A percentile compares a stretch with the other conserved stretches of the same genome.
These are phyloP conservation scores for Erethizon dorsatum DNA, from an alignment of 2,797 vertebrate genomes.

Conservation along the genomic window DNA sequence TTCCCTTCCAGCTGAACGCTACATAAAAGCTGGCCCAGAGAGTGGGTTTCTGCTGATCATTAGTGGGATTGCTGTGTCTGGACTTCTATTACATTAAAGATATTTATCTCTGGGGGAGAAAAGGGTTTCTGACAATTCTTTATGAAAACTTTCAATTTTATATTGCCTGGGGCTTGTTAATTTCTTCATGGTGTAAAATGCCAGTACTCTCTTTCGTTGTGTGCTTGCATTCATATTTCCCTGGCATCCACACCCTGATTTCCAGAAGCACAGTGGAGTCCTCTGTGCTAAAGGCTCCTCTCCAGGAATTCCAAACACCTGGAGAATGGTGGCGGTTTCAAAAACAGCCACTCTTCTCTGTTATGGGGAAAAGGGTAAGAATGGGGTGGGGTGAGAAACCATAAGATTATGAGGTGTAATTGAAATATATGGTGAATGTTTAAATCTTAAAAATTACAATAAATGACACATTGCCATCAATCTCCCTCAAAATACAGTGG, in stretches of 20 bases:
- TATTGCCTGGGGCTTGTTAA: not conserved
- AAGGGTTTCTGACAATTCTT: not conserved
- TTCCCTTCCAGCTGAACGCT: conserved; percentile 36
- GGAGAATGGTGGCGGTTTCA: too few relatives aligned
- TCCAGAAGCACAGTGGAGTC: too few relatives aligned
- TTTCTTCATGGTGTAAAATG: not conserved
- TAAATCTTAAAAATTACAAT: not conserved
- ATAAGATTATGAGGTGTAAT: too few relatives aligned
- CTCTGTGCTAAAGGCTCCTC: not conserved
- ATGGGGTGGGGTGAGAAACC: not conserved
- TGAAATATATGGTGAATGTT: not conserved
- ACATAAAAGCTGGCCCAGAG: conserved; percentile 15
- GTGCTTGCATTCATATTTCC: not conserved
- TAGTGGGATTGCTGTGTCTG: conserved; percentile 19
- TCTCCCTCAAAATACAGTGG: not conserved
- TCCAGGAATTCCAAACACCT: not conserved
- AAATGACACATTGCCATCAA: not conserved
- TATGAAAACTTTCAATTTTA: not conserved
- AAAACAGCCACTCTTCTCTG: not conserved
- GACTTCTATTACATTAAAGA: not conserved
- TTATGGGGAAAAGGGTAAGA: too few relatives aligned
- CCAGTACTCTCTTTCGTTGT: not conserved
- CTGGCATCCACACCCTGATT: not conserved
- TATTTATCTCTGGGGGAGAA: conserved; percentile 44
- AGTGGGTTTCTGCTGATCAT: not conserved